Base-by-base conservation (phyloP, 2,113 vertebrate species). In the Oreochromis tanganicae region DNA sequence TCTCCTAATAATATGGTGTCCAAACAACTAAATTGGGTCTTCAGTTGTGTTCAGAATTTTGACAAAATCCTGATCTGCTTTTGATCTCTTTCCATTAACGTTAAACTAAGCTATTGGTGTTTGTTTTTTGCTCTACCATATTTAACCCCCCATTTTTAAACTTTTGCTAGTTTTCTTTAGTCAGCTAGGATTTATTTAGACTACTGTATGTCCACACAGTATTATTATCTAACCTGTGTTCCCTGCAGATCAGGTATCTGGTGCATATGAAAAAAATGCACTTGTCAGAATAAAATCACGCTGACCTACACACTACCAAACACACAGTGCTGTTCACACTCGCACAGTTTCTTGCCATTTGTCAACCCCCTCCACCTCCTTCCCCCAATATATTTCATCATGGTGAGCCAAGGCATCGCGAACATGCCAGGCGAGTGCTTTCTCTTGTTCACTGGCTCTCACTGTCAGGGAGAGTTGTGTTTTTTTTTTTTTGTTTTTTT, bases 361-460 rank as follows among this genome's bases (percentile, higher is more conserved):
- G 87, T 92, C 88, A 90, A 36, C 41, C 21, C 13, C 41, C 14
- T 16, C 80, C 16, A 68, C n/a, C 57, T 54, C 32, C 41, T 83
- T 12, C 81, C 6, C 34, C 19, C 48, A 63, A 66, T 87, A 92
- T 92, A 88, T 92, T 91, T 94, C 91, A 94, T 92, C 91, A 87
- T 21, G 81, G 80, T 17, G 34, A 75, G 82, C 54, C 85, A 68
- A 85, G 81, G 73, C 83, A 83, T 80, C 12, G 66, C 90, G 89
- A 90, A 93, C 90, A 87, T 17, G 16, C 57, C 41, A 59, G 54
- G 80, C 32, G 41, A 94, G 89, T 89, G 92, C 94, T 94, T 94
- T 93, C 83, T 90, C 91, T 93, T 93, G 91, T 93, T 94, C 88
- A 83, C 59, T 68, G 36, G 50, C 81, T 89, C 85, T 91, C 55